Base-by-base conservation (phyloP, 2,888 invertebrate genomes). In the Parochlus steinenii region DNA sequence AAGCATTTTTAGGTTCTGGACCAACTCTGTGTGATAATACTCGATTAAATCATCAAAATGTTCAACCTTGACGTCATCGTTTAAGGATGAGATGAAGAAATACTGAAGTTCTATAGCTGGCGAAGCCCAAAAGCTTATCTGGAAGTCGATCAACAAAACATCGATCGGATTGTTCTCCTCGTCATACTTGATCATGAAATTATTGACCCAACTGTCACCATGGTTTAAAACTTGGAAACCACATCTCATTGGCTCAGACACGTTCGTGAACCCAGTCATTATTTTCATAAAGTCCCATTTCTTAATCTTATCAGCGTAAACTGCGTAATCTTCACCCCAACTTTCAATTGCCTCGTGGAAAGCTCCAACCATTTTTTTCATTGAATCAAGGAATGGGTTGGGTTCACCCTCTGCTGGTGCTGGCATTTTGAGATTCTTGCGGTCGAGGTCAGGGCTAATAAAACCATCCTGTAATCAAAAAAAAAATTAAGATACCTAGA, bases 211-310 rank as follows among this genome's bases (percentile, higher is more conserved):
- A 16, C 6, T 18, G 17, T 32, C 32, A 3, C 32, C 32, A 24
- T 32, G 32, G 18, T 32, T 32, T 10, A 42, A 16, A 6, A 40
- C 42, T 15, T 41, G 38, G 7, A 42, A 28, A 26, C 39, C 38
- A 25, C 31, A 16, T 12, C 15, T 15, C 31, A 31, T 28, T 27
- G 34, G 34, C 11, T 23, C 32, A 17, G 32, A 23, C 16, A 25
- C 10, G 6, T 16, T 11, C 16, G 18, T 15, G 8, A 24, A 32
- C 6, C 11, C 12, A 7, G 6, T 17, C 3, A 28, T 16, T 8
- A 28, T 10, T 11, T 16, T 34, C 2, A 16, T n/a, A n/a, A 10
- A 6, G 25, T 32, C 20, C 32, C 32, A 32, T 17, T 24, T 15
- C 5, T 15, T 12, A n/a, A 32, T 23, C 18, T 32, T 32, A 7